phyloP scores from a whole-genome alignment of 1,140 invertebrate species.

The Grapholita molesta region DNA sequence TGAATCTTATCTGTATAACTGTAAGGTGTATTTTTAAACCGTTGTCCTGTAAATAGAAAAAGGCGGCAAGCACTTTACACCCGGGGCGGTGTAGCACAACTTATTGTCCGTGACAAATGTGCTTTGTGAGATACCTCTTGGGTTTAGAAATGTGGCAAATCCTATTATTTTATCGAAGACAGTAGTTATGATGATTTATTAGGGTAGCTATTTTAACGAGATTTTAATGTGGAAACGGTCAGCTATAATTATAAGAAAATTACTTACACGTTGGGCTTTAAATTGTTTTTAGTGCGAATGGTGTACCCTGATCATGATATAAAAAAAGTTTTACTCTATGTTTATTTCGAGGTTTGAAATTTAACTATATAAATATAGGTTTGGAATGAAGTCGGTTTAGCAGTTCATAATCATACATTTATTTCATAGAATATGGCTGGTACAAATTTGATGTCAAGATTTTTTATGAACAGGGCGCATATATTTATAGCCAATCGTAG shows the following conservation, averaged over 20 bases:
- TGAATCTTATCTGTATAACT: not conserved
- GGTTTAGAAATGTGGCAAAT: conserved; percentile 13
- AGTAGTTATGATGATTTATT: conserved; percentile 17
- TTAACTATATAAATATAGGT: too few species aligned
- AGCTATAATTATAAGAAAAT: not conserved
- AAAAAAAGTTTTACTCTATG: too few species aligned
- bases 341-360: too few species aligned
- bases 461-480: too few species aligned
- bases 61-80: conserved; percentile 4
- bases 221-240: not conserved
- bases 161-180: conserved; percentile 13
- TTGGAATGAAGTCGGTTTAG: too few species aligned
- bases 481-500: too few species aligned
- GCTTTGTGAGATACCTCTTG: conserved; percentile 14
- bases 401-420: too few species aligned
- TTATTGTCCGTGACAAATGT: conserved; percentile 17
- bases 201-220: not conserved
- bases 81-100: not conserved
- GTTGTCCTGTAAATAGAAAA: not conserved
- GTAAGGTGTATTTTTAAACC: not conserved
- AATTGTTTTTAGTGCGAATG: not conserved
- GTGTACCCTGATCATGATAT: too few species aligned
- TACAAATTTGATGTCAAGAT: too few species aligned
- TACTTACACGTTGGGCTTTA: too few species aligned
- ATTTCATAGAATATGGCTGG: too few species aligned